phyloP scores from a whole-genome alignment of 2,113 vertebrate species.

The Malurus alboscapulatus region DNA sequence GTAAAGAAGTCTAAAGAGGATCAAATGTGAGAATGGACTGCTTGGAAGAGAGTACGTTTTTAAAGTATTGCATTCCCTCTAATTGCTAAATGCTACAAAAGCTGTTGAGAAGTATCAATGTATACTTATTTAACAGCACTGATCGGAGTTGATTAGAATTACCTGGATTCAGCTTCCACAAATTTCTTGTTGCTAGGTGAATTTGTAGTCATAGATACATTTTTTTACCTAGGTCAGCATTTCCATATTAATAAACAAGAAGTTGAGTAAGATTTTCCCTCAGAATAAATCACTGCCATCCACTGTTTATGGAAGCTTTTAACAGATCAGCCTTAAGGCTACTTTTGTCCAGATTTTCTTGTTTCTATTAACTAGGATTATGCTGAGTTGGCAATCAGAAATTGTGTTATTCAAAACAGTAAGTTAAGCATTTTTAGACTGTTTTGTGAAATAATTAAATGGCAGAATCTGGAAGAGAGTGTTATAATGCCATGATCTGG shows the following conservation, averaged over 20 bases:
- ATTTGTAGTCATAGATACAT: neutral
- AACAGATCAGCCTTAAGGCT: neutral
- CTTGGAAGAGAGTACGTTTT: neutral
- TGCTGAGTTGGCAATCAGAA: neutral
- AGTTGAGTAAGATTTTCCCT: neutral
- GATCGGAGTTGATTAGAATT: neutral
- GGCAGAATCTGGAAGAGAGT: neutral
- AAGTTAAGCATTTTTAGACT: neutral
- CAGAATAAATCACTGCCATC: neutral
- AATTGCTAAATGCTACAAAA: neutral
- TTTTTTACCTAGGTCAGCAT: constrained; percentile 7
- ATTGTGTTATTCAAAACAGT: neutral
- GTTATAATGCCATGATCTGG: neutral
- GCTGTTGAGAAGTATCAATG: neutral
- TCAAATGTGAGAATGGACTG: neutral
- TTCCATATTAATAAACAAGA: constrained; percentile 9
- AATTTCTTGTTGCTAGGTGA: constrained; percentile 7
- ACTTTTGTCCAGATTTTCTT: neutral
- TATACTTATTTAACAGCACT: neutral
- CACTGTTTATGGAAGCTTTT: neutral
- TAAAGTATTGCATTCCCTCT: neutral
- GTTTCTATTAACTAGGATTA: neutral
- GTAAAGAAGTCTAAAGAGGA: neutral
- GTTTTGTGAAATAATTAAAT: neutral
- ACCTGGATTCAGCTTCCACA: neutral